Percentiles rank a stretch among this genome's conserved stretches.
These are phyloP conservation scores for Nephrotoma guestfalica DNA, from an alignment of 2,888 invertebrate species.

Conservation along the genomic window DNA sequence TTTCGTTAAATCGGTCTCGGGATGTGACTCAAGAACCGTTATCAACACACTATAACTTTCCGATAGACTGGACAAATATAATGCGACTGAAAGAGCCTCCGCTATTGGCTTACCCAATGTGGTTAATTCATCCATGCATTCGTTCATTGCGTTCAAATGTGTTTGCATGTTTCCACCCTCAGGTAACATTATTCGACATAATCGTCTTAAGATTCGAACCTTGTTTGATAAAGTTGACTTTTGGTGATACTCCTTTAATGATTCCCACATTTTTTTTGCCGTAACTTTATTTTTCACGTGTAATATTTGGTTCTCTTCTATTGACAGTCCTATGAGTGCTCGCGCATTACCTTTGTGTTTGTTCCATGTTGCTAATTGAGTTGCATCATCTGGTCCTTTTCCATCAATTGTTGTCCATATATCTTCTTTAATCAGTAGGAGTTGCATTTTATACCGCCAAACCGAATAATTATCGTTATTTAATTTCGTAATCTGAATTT, in stretches of 20 bases:
- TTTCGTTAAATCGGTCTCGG: conserved; percentile 6
- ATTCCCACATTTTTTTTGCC: neutral
- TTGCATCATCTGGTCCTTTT: neutral
- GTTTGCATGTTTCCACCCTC: neutral
- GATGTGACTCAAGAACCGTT: conserved; percentile 4
- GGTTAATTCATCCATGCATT: neutral
- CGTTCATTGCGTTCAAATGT: neutral
- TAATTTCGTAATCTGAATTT: neutral
- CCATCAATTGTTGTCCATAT: neutral
- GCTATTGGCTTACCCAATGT: neutral
- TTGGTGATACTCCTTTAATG: conserved; percentile 1
- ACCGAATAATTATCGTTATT: neutral
- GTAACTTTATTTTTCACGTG: neutral
- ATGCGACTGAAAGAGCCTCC: neutral
- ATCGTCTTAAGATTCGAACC: neutral
- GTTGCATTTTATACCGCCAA: neutral
- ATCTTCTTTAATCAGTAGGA: neutral
- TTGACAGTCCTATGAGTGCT: neutral
- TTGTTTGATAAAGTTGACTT: neutral
- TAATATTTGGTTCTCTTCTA: neutral
- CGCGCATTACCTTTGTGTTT: neutral
- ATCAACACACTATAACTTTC: neutral
- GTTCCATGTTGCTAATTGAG: neutral
- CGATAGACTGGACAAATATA: neutral
- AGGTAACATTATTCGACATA: neutral